Evolutionary conservation across 2,113 vertebrate species (phyloP).

Genomic region (Laterallus jamaicensis): DNA sequence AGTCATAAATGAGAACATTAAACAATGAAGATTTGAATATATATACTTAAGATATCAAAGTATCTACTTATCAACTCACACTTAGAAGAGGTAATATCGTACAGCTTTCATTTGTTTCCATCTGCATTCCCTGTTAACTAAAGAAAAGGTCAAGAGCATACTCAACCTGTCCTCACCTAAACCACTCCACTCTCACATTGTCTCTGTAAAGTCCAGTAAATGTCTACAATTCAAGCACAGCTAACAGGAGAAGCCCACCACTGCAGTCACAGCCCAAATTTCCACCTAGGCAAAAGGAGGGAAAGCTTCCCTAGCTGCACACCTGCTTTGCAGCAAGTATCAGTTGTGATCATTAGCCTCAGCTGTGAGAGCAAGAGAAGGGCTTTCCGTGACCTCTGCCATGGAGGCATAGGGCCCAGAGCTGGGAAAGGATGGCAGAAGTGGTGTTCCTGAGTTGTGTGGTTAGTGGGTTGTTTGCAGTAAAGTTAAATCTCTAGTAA

Average conservation of each 20-base stretch:
- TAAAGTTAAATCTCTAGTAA: neutral
- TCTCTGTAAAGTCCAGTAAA: too few relatives aligned
- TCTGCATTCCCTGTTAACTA: neutral
- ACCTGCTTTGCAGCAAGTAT: neutral
- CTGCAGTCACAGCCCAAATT: too few relatives aligned
- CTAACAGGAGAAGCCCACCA: accelerated
- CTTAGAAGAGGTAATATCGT: neutral
- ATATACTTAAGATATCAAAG: neutral
- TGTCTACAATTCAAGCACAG: accelerated
- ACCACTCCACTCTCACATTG: neutral
- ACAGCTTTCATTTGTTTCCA: neutral
- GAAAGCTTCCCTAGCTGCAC: neutral
- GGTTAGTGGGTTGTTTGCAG: neutral
- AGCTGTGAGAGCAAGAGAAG: neutral
- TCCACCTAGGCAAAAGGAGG: accelerated
- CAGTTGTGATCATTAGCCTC: neutral
- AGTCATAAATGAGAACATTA: neutral
- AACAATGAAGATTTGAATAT: neutral
- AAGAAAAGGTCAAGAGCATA: neutral
- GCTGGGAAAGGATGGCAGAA: neutral
- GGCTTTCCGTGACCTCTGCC: neutral
- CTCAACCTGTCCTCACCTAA: neutral
- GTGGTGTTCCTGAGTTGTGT: neutral
- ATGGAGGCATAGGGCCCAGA: neutral
- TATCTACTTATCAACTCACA: neutral